Conservation (phyloP, 2,888 invertebrate genomes). For the Sminthurinus aureus region DNA sequence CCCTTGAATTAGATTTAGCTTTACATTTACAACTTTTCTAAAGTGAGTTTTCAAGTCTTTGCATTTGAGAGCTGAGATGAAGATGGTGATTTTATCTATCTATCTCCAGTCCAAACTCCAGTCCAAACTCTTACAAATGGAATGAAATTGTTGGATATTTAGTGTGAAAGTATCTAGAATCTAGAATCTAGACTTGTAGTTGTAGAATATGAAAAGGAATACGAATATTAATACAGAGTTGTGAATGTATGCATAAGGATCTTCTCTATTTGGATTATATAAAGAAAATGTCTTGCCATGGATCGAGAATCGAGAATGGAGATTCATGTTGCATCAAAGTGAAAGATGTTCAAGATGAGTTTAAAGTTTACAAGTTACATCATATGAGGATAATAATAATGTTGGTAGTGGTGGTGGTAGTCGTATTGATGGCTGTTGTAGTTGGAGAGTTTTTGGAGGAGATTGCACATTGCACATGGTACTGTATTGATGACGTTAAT, state of each 20-base stretch:
- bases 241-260: not conserved
- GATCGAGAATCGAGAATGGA: not conserved
- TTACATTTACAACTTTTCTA: too few relatives aligned
- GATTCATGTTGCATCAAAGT: not conserved
- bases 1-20: too few relatives aligned
- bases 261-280: too few relatives aligned
- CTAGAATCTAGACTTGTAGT: too few relatives aligned
- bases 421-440: not conserved
- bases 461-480: slow-evolving; percentile 24
- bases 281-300: too few relatives aligned
- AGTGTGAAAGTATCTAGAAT: not conserved
- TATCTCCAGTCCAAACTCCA: too few relatives aligned
- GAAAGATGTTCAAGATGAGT: slow-evolving; percentile 13
- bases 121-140: too few relatives aligned
- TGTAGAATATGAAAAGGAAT: too few relatives aligned
- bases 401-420: not conserved
- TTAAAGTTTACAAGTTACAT: slow-evolving; percentile 8
- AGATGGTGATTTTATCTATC: not conserved
- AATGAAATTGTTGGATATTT: not conserved
- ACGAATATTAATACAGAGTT: not conserved
- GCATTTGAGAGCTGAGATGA: not conserved
- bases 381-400: not conserved
- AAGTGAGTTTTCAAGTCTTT: not conserved
- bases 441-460: slow-evolving; percentile 15
- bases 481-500: slow-evolving; percentile 28